Evolutionary conservation across 2,113 vertebrate species (phyloP).

Genomic region (Alaudala cheleensis): DNA sequence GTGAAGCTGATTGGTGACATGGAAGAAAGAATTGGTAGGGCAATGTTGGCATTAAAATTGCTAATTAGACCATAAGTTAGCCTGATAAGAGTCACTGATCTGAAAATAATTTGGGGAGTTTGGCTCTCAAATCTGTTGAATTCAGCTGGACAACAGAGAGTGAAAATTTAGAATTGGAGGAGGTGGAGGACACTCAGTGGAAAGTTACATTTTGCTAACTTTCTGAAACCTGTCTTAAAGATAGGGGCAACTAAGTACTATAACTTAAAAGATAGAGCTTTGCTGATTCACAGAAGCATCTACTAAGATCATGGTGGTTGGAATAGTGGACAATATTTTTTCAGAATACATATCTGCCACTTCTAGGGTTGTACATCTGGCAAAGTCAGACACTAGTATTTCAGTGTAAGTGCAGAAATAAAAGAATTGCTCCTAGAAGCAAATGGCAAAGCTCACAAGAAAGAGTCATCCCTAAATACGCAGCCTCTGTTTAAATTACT

Average conservation of each 20-base stretch:
- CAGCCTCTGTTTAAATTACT: background rate
- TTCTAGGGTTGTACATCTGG: background rate
- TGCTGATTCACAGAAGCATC: background rate
- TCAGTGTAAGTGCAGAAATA: background rate
- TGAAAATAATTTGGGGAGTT: background rate
- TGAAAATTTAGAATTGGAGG: background rate
- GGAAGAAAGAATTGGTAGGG: background rate
- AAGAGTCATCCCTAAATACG: background rate
- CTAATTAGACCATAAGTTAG: background rate
- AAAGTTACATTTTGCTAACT: background rate
- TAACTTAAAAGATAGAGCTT: background rate
- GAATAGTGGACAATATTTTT: background rate
- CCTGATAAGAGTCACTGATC: background rate
- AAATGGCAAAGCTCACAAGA: background rate
- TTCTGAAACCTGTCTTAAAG: background rate
- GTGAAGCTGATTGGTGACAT: slow-evolving; percentile 22
- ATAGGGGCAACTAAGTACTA: background rate
- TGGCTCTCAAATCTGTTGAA: background rate
- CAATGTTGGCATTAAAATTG: background rate
- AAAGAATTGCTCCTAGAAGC: background rate
- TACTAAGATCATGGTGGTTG: background rate
- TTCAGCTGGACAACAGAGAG: background rate
- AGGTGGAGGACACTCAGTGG: background rate
- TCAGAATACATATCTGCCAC: background rate
- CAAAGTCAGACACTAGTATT: background rate